Evolutionary conservation across 2,113 vertebrate genomes (phyloP).

Genomic region (Asarcornis scutulata): DNA sequence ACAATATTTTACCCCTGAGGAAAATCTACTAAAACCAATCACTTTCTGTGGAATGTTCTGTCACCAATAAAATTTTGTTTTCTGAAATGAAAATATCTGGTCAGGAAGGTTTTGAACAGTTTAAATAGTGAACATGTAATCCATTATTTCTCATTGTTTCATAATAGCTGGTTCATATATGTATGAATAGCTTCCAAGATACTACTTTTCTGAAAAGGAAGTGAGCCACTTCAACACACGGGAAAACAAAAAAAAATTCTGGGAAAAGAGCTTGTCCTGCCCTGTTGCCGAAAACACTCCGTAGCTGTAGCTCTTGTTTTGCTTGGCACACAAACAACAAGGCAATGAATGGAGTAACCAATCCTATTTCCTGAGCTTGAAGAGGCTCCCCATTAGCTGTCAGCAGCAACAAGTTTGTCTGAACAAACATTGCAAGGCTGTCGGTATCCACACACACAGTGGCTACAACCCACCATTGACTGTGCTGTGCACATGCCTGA

Average conservation of each 20-base stretch:
- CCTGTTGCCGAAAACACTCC: not conserved
- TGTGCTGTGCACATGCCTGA: rapidly evolving
- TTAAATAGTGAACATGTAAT: not conserved
- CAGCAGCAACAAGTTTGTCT: not conserved
- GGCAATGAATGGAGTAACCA: not conserved
- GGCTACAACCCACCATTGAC: rapidly evolving
- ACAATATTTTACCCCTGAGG: not conserved
- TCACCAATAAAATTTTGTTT: not conserved
- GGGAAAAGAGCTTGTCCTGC: not conserved
- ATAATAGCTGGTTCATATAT: not conserved
- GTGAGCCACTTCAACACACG: not conserved
- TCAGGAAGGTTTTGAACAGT: not conserved
- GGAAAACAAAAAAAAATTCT: not conserved
- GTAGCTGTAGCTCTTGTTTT: not conserved
- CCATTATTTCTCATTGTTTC: not conserved
- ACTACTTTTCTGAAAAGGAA: not conserved
- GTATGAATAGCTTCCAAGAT: not conserved
- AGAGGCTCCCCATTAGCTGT: not conserved
- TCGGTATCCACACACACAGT: rapidly evolving
- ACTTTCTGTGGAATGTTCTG: not conserved
- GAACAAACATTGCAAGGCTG: not conserved
- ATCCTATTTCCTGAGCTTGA: not conserved
- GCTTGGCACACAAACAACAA: not conserved
- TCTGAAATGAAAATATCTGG: not conserved
- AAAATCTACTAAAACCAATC: not conserved